Evolutionary conservation across 2,797 vertebrate species (phyloP), one percentile per base, ranked within the genome.

Genomic region (Neosilurus hyrtlii): DNA sequence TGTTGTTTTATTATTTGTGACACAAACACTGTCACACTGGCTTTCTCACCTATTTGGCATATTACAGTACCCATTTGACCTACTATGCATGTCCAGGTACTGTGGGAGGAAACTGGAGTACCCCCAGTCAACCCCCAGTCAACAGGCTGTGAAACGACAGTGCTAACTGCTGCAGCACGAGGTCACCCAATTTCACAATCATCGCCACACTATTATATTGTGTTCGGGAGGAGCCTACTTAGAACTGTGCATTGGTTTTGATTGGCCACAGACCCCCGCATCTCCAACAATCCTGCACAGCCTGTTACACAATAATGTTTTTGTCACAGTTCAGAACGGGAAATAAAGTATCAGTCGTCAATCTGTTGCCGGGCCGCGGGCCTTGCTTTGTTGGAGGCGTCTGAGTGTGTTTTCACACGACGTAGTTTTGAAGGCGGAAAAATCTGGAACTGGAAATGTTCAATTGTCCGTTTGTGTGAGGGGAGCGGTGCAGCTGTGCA

Each of bases 401-500:
- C 92, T 91, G 90, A 89, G 91, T 88, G 91, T 93, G 92, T 93
- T 91, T 91, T 91, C 91, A 95, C 94, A 90, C 56, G 26, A 56
- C 10, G 52, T 24, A 12, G 91, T 93, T 95, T 91, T 91, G 90
- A 94, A 91, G 92, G 91, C 51, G 56, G 70, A 14, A 20, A 74
- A 70, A 92, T 91, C 84, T 89, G 84, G 87, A 89, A 94, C 93
- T 92, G 90, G 79, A 90, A 91, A 59, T 11, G 89, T 85, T 90
- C 87, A 91, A 93, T 93, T 94, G 94, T 94, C 92, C 88, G 89
- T 92, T 92, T 90, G 93, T 91, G 89, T 92, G 54, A 75, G 89
- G 90, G 91, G 92, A 92, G 93, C 91, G 82, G 86, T 89, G 87
- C 93, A 90, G 89, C 94, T 93, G 90, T 91, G 90, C 84, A 84